Evolutionary conservation across 2,888 invertebrate genomes (phyloP).

Genomic region (Drosophila tanythrix): DNA sequence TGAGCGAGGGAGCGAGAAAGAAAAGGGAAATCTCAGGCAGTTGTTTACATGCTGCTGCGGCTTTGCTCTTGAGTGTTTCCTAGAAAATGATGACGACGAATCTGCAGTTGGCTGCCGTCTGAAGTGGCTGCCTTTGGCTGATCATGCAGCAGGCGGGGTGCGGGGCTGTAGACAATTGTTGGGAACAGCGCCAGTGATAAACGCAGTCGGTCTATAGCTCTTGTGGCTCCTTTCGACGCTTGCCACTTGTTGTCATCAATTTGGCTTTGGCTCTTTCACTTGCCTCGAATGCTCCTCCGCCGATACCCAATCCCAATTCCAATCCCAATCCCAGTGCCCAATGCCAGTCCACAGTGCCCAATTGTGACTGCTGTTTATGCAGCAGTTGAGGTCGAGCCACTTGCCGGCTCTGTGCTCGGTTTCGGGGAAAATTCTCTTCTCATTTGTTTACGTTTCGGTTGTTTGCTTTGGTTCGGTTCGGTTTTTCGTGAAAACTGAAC

Average conservation of each 20-base stretch:
- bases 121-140: conserved; percentile 76
- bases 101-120: conserved; percentile 47
- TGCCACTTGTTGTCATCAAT: conserved; percentile 80
- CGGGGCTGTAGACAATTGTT: conserved; percentile 41
- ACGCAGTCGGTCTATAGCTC: background rate
- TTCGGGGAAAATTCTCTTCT: conserved; percentile 58
- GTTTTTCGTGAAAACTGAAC: conserved; percentile 67
- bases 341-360: background rate
- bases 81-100: conserved; percentile 75
- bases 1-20: conserved; percentile 8
- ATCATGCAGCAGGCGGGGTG: conserved; percentile 56
- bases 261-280: conserved; percentile 57
- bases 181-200: conserved; percentile 33
- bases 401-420: conserved; percentile 49
- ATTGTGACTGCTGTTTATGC: conserved; percentile 47
- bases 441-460: conserved; percentile 66
- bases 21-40: conserved; percentile 52
- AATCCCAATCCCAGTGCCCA: conserved; percentile 3
- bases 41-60: conserved; percentile 70
- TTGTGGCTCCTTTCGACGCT: conserved; percentile 70
- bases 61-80: conserved; percentile 69
- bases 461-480: conserved; percentile 58
- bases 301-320: conserved; percentile 10
- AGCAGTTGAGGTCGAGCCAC: conserved; percentile 57
- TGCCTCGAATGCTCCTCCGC: conserved; percentile 11